A percentile compares a stretch with the other conserved stretches of the same genome.
Evolutionary conservation across 2,797 vertebrate species (phyloP).

Genomic region (Neoniphon sammara): DNA sequence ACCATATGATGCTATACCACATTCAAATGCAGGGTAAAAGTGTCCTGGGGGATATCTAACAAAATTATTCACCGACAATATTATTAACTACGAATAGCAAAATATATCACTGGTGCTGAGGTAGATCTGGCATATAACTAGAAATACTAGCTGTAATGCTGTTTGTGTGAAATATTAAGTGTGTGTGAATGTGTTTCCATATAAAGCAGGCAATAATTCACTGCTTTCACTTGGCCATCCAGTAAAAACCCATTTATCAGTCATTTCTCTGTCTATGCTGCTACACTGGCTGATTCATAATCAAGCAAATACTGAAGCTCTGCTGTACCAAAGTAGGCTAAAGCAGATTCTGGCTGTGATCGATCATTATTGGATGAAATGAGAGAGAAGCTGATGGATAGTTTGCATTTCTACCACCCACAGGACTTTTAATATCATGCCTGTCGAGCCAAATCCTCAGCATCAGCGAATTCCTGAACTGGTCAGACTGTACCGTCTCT

Average conservation of each 20-base stretch:
- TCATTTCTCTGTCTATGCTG: constrained; percentile 47
- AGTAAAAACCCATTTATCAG: constrained; percentile 62
- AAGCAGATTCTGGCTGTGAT: constrained; percentile 64
- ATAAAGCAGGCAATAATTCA: constrained; percentile 17
- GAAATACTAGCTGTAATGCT: constrained; percentile 23
- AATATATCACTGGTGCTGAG: constrained; percentile 7
- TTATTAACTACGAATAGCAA: constrained; percentile 33
- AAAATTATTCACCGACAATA: constrained; percentile 10
- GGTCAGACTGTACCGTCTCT: constrained; percentile 47
- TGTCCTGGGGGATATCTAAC: constrained; percentile 15
- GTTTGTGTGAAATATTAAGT: constrained; percentile 41
- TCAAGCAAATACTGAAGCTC: constrained; percentile 60
- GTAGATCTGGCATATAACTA: background rate
- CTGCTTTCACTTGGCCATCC: constrained; percentile 42
- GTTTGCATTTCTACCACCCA: constrained; percentile 59
- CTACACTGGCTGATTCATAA: constrained; percentile 55
- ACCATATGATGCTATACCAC: constrained; percentile 21
- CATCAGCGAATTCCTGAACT: constrained; percentile 58
- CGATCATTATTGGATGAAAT: constrained; percentile 67
- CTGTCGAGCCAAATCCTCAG: constrained; percentile 56
- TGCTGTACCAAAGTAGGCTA: constrained; percentile 55
- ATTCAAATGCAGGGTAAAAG: constrained; percentile 8
- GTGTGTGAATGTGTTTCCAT: constrained; percentile 2
- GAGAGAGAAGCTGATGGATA: constrained; percentile 62
- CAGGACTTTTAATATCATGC: constrained; percentile 60